Base-by-base conservation (phyloP, 1,140 invertebrate genomes). In the Neodiprion lecontei region DNA sequence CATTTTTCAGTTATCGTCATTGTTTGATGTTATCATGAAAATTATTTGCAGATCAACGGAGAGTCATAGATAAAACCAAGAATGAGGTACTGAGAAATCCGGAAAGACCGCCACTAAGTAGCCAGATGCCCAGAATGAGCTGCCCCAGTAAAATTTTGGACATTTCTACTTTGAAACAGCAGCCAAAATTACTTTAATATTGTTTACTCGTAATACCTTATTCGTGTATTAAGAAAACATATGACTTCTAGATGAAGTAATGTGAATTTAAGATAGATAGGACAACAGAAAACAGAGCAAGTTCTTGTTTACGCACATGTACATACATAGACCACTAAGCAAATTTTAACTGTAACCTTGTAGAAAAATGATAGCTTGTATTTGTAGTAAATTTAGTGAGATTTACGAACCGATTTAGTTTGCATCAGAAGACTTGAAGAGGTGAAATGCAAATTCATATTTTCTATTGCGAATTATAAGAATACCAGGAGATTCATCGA, bases 121-220 rank as follows among this genome's bases (percentile, higher is more conserved):
- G 74, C 48, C 84, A 83, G 69, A 82, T 79, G 7, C 76, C 80
- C 70, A 84, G 76, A 79, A 78, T 79, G 23, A 78, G 76, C 73
- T 87, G 87, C 74, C 87, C 89, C 23, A 91, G 89, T 23, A 91
- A 89, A 83, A 92, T 93, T 82, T 83, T 93, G 79, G 92, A 93
- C 76, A 91, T 93, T 70, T 91, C 92, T 53, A 89, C 90, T 72
- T 85, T 93, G 61, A 92, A 92, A 83, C 89, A 91, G 76, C 92
- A 92, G 80, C 91, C 91, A 5, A 93, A 93, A 86, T 87, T 93
- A 23, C 85, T 92, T 80, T 92, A 88, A 81, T 75, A 73, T 76
- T 84, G 68, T 3, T 40, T 3, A 40, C 28, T 40, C 28, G 28
- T 5, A 40, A 5, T 40, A 40, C 28, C 28, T 40, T 5, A 40